Evolutionary conservation across 2,888 invertebrate species (phyloP), one percentile per base, ranked within the genome.

Genomic region (Strigamia maritima): DNA sequence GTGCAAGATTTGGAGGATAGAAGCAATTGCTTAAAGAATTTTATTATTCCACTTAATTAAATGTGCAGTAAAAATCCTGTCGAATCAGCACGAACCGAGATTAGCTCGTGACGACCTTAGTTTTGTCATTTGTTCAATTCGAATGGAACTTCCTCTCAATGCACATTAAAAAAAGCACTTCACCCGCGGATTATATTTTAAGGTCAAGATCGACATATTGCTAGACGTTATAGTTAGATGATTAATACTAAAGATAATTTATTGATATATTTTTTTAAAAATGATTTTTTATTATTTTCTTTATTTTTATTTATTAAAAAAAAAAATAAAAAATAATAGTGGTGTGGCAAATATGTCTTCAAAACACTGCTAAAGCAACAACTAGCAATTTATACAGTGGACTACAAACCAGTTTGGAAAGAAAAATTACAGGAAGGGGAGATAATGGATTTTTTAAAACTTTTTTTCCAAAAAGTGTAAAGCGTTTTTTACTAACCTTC

Each of bases 401-500:
- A 40, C 40, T 40, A 40, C 40, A 60, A 60, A 60, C 60, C 60
- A 22, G 60, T 60, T 60, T 60, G 60, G 60, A 60, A 24, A 60
- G 60, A 60, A 60, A 60, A 60, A 60, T 60, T 60, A 60, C 60
- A 60, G 60, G 60, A 60, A 60, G 60, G 60, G 60, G 22, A 60
- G 60, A 60, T 60, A 60, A 60, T 60, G 60, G 60, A 60, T 60
- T 60, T 60, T 22, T 60, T 22, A n/a, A n/a, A n/a, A n/a, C 4
- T 22, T 22, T 22, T 22, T 31, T 31, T 31, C 31, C 2, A 60
- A 60, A 60, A 60, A 60, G 24, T 60, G 60, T 60, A 60, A 22
- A 60, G 8, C 19, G 60, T 60, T 60, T 60, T 40, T 60, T 19
- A 16, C 60, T 12, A 19, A 19, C 60, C 19, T 31, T 22, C 60